Percentiles rank a stretch among this genome's conserved stretches.
phyloP scores from a whole-genome alignment of 2,888 invertebrate species.

The Drosophila nr. fundita region DNA sequence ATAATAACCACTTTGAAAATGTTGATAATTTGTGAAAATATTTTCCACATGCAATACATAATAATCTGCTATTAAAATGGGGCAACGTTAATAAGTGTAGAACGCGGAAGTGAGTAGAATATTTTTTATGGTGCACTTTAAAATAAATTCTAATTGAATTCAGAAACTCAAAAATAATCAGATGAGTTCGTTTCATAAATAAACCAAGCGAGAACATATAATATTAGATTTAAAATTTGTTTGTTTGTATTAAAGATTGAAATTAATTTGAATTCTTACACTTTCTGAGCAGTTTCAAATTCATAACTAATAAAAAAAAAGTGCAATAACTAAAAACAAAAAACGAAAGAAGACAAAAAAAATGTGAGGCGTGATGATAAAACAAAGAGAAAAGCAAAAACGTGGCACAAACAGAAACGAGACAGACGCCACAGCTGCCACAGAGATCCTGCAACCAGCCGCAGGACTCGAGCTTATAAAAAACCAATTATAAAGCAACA shows the following conservation, averaged over 20 bases:
- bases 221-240: not conserved
- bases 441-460: constrained; percentile 58
- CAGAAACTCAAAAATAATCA: not conserved
- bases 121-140: not conserved
- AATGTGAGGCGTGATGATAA: constrained; percentile 72
- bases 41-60: not conserved
- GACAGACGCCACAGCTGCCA: constrained; percentile 53
- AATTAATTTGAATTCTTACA: constrained; percentile 1
- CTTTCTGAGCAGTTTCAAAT: constrained; percentile 8
- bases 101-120: not conserved
- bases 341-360: constrained; percentile 39
- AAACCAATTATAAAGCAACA: constrained; percentile 55
- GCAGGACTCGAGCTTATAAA: constrained; percentile 65
- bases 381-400: constrained; percentile 43
- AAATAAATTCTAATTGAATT: not conserved
- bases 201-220: not conserved
- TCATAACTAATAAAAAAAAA: constrained; percentile 21
- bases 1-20: not conserved
- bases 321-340: constrained; percentile 63
- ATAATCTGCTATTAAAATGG: not conserved
- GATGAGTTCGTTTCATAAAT: not conserved
- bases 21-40: not conserved
- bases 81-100: not conserved
- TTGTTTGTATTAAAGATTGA: not conserved
- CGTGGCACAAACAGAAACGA: constrained; percentile 38